Evolutionary conservation across 2,113 vertebrate species (phyloP), one percentile per base, ranked within the genome.

Genomic region (Calidris pygmaea): DNA sequence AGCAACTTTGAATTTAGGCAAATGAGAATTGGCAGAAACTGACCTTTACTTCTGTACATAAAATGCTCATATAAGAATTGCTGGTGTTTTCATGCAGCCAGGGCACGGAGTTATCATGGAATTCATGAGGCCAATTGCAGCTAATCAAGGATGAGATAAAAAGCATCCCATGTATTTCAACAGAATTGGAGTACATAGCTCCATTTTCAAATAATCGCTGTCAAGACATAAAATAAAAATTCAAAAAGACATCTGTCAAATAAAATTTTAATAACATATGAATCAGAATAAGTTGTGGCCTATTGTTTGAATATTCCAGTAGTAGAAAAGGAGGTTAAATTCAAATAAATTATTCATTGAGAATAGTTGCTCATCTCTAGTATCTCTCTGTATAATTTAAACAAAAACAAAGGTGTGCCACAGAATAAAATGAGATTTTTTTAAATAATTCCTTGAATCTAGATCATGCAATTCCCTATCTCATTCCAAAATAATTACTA

Each of bases 301-400:
- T 79, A 86, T 95, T 91, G 63, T 88, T 90, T 96, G 81, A 95
- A 96, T 96, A 95, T 93, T 94, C 77, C 82, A 95, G 55, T n/a
- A 75, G 85, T 18, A 96, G 78, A 93, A 96, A 95, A 95, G 80
- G 87, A 94, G 92, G 95, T 87, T 90, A 97, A 95, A 92, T 90
- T 93, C 73, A 94, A 90, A 93, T 94, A 92, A 96, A 95, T 96
- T 96, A 95, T 97, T 97, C 67, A 96, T 86, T 60, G 50, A 85
- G 66, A 96, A 90, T 91, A 94, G 89, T 96, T 95, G 77, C 74
- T 93, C 50, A 70, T 85, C 26, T 84, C 87, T 76, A 77, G 59
- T 77, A 84, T 65, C 26, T 9, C 2, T 65, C 56, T 41, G 29
- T 81, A 90, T 76, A 94, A 95, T 95, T 95, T 79, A 92, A 93